Percentiles rank a stretch among this genome's conserved stretches.
Evolutionary conservation across 2,888 invertebrate species (phyloP).

Genomic region (Nemurella pictetii): DNA sequence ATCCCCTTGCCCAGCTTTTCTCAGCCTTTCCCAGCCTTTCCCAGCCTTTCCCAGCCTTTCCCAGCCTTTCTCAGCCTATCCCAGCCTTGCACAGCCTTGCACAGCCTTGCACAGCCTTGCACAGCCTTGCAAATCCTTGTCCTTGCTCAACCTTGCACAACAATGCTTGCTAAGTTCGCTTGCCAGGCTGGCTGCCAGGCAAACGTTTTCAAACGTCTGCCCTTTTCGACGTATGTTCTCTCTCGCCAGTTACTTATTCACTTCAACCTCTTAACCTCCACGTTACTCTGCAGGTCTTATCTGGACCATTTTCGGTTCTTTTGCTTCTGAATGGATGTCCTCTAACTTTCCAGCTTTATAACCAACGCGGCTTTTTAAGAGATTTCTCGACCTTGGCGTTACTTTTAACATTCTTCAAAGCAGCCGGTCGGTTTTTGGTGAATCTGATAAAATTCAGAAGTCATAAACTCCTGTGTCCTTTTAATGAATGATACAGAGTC

Average conservation of each 20-base stretch:
- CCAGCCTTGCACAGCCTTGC: not conserved
- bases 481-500: not conserved
- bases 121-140: no score
- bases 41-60: not conserved
- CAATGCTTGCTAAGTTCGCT: no score
- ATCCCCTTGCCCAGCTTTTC: not conserved
- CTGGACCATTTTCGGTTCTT: not conserved
- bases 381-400: not conserved
- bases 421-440: not conserved
- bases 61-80: not conserved
- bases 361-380: not conserved
- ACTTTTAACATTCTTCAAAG: not conserved
- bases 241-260: not conserved
- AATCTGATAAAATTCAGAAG: slow-evolving; percentile 6
- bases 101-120: no score
- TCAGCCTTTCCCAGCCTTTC: not conserved
- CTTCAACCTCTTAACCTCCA: not conserved
- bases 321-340: not conserved
- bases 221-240: no score
- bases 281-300: not conserved
- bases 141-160: no score
- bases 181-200: no score
- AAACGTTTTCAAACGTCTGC: no score
- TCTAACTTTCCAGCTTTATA: not conserved
- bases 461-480: not conserved